Evolutionary conservation across 2,797 vertebrate genomes (phyloP).

Genomic region (Chrysocyon brachyurus): DNA sequence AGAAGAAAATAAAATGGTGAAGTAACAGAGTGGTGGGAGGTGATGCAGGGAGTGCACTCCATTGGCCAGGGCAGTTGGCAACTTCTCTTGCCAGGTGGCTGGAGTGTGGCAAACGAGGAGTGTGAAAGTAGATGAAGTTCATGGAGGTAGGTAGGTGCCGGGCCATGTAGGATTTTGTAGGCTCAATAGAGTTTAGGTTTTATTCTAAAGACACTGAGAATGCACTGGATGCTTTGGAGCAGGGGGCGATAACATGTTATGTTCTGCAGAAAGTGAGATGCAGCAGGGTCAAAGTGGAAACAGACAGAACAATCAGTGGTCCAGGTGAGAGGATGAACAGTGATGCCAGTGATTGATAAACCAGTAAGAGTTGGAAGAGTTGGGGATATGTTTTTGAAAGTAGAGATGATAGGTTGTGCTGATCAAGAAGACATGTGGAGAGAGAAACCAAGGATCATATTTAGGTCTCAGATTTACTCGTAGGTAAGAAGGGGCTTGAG

Average conservation of each 20-base stretch:
- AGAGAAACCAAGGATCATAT: neutral
- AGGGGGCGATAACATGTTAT: neutral
- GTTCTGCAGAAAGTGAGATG: neutral
- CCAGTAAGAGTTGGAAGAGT: neutral
- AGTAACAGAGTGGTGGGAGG: neutral
- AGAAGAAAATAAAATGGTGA: neutral
- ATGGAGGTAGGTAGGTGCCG: neutral
- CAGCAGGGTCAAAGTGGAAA: neutral
- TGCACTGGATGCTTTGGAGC: neutral
- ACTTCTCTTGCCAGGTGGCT: neutral
- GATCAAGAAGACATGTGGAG: neutral
- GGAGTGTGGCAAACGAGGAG: neutral
- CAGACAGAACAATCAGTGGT: neutral
- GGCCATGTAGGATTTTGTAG: neutral
- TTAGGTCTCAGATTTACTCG: neutral
- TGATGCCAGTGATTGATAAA: neutral
- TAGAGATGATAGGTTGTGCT: neutral
- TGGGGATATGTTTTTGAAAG: neutral
- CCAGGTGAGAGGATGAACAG: neutral
- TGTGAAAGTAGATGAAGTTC: neutral
- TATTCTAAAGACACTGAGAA: neutral
- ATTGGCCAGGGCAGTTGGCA: neutral
- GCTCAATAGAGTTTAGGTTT: neutral
- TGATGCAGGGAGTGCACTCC: rapidly evolving
- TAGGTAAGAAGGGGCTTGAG: neutral